Percentiles rank a stretch among this genome's conserved stretches.
Conservation (phyloP, 2,888 invertebrate genomes). For the Micoletzkya japonica region DNA sequence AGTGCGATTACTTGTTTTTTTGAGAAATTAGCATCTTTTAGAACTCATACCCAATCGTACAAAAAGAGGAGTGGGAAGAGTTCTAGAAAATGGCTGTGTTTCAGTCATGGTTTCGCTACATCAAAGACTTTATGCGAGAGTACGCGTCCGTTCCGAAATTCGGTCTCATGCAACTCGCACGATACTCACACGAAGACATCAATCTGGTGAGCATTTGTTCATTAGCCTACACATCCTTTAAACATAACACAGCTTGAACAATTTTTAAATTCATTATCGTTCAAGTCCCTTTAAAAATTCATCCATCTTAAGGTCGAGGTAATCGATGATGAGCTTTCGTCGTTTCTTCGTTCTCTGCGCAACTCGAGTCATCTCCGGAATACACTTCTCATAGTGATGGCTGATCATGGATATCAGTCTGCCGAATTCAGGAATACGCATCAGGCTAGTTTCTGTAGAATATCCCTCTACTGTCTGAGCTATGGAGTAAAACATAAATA, state of each 20-base stretch:
- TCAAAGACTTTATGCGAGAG: constrained; percentile 58
- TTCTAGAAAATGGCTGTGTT: constrained; percentile 49
- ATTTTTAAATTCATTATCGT: too few relatives aligned
- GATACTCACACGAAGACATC: constrained; percentile 62
- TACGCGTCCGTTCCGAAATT: constrained; percentile 62
- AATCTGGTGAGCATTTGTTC: constrained; percentile 53
- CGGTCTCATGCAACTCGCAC: constrained; percentile 64
- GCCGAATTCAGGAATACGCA: constrained; percentile 28
- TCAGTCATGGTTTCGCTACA: constrained; percentile 60
- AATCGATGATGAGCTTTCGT: constrained; percentile 51
- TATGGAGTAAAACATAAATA: not conserved
- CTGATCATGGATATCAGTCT: constrained; percentile 32
- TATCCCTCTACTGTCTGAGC: too few relatives aligned
- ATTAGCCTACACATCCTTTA: too few relatives aligned
- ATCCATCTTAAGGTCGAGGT: constrained; percentile 75
- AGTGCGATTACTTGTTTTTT: not conserved
- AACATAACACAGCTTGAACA: too few relatives aligned
- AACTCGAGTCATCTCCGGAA: constrained; percentile 58
- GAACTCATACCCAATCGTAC: too few relatives aligned
- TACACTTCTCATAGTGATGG: constrained; percentile 65
- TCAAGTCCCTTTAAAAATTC: too few relatives aligned
- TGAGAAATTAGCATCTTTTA: too few relatives aligned
- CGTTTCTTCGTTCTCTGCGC: constrained; percentile 42
- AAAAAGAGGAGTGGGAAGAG: not conserved
- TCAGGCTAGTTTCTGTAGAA: too few relatives aligned